phyloP scores from a whole-genome alignment of 2,888 invertebrate species.

The Ceratothoa steindachneri region DNA sequence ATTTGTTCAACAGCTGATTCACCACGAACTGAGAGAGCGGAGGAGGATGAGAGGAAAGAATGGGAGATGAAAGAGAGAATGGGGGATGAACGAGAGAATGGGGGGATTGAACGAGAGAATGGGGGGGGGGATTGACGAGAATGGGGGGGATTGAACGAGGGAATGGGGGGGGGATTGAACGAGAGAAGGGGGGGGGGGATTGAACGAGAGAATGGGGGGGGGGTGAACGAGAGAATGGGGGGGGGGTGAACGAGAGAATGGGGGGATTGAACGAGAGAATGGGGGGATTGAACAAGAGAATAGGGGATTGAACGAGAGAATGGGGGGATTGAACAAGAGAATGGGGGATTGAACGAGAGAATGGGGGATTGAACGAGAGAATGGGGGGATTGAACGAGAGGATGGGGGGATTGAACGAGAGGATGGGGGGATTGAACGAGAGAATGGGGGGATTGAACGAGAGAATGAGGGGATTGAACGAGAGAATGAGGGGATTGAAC shows the following conservation, averaged over 20 bases:
- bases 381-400: not conserved
- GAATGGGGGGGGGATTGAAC: not conserved
- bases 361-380: not conserved
- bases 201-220: not conserved
- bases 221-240: not conserved
- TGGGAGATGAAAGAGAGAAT: not conserved
- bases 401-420: not conserved
- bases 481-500: not conserved
- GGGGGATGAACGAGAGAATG: not conserved
- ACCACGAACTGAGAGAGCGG: slow-evolving; percentile 66
- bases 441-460: not conserved
- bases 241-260: not conserved
- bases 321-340: not conserved
- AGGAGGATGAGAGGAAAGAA: not conserved
- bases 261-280: not conserved
- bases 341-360: not conserved
- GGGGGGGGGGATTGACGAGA: not conserved
- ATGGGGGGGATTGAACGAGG: not conserved
- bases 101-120: not conserved
- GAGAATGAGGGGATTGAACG: not conserved
- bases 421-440: not conserved
- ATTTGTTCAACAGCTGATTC: slow-evolving; percentile 78
- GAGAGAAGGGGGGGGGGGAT: not conserved
- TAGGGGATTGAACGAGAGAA: not conserved
- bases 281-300: not conserved